phyloP scores from a whole-genome alignment of 2,888 invertebrate genomes.

The Formica aserva region DNA sequence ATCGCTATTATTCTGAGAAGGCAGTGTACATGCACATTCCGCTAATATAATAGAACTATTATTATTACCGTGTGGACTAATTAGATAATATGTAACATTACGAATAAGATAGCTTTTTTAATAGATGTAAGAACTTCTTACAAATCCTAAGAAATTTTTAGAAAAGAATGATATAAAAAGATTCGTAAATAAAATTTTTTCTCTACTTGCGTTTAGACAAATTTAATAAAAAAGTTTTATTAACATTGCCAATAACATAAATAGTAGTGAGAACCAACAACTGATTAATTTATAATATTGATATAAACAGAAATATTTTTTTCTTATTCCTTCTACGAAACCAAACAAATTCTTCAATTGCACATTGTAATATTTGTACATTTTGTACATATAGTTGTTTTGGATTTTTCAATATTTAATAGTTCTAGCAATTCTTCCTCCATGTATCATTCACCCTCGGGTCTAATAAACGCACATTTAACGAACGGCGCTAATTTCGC shows the following conservation, averaged over 20 bases:
- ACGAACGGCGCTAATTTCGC: constrained; percentile 41
- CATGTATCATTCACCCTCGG: constrained; percentile 43
- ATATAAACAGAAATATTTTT: too few relatives aligned
- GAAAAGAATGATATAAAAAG: background rate
- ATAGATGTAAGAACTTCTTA: background rate
- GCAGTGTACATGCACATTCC: background rate
- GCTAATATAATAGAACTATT: constrained; percentile 28
- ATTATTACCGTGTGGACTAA: constrained; percentile 9
- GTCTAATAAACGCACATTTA: constrained; percentile 41
- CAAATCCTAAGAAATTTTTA: background rate
- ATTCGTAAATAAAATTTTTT: background rate
- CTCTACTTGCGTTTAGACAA: background rate
- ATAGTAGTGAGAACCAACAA: background rate
- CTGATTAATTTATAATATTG: background rate
- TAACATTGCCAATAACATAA: background rate
- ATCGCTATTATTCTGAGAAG: constrained; percentile 10
- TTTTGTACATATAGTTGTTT: background rate
- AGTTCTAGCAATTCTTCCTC: constrained; percentile 13
- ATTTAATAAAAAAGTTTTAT: background rate
- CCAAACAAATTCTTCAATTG: background rate
- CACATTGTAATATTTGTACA: too few relatives aligned
- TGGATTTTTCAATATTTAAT: background rate
- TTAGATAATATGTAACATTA: constrained; percentile 5
- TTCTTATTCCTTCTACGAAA: too few relatives aligned
- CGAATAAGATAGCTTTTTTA: background rate